Conservation (phyloP, 1,140 invertebrate genomes). For the Trypoxylus dichotomus region DNA sequence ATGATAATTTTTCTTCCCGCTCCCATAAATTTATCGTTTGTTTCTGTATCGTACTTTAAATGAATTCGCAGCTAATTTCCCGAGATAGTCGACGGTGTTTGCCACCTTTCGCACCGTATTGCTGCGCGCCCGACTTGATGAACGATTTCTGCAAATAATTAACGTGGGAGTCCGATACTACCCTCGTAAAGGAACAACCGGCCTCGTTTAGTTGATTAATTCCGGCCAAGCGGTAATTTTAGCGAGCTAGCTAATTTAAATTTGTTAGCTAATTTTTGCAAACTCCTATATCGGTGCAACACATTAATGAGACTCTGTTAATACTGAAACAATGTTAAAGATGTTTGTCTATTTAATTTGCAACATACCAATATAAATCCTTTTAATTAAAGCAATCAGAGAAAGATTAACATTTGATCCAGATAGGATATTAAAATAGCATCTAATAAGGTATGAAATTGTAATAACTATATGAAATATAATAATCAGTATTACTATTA, state of each 20-base stretch:
- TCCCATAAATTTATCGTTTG: not conserved
- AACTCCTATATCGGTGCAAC: not conserved
- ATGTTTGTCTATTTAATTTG: not conserved
- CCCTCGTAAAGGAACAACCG: not conserved
- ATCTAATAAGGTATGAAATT: no score
- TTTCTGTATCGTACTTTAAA: not conserved
- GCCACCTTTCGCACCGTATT: not conserved
- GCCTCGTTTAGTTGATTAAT: not conserved
- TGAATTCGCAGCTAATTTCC: not conserved
- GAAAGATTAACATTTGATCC: no score
- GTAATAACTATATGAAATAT: no score
- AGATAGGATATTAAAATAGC: no score
- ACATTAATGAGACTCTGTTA: not conserved
- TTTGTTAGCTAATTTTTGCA: constrained; percentile 18
- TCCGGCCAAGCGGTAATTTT: not conserved
- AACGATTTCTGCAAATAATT: constrained; percentile 20
- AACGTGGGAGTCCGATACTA: constrained; percentile 3
- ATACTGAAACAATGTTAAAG: not conserved
- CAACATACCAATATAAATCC: not conserved
- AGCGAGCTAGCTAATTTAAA: constrained; percentile 13
- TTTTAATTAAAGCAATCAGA: no score
- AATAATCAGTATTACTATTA: no score
- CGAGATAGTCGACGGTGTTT: not conserved
- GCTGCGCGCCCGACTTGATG: not conserved
- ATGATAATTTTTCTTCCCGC: not conserved